Evolutionary conservation across 2,888 invertebrate genomes (phyloP), one percentile per base, ranked within the genome.

Genomic region (Ennomos erosarius): DNA sequence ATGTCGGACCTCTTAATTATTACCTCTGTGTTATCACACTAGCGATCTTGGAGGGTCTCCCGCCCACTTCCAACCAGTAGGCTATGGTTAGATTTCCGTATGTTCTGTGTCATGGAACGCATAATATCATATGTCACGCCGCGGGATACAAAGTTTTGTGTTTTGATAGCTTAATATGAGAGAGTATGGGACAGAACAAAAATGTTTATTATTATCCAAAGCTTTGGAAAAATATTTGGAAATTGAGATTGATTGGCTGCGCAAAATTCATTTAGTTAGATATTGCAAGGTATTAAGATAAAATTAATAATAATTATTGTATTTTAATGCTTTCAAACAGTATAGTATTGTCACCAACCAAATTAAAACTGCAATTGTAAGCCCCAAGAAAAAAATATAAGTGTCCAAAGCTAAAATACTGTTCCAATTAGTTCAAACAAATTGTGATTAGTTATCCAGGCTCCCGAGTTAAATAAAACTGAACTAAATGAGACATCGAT

Each of bases 1-100:
- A 73, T 71, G 80, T 83, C 79, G 80, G 79, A 75, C 72, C 65
- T 76, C 83, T 83, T 84, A 84, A 84, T 84, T 83, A 81, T 81
- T 76, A 59, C 73, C 67, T 63, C 60, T 63, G 66, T 73, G 73
- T 74, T 81, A 73, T 73, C 75, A 73, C 16, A 47, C 43, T 39
- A 43, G 55, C 51, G 68, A 84, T 84, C 84, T 73, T 68, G 69
- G 71, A 72, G 67, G 70, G 72, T 60, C 68, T 67, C 71, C 79
- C 85, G 59, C 59, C 59, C 55, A 60, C 55, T 60, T 60, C 59
- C 59, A n/a, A 51, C n/a, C 12, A 79, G 45, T 75, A 81, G 82
- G 82, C 59, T 72, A 70, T 68, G 71, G 75, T 74, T 75, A 74
- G 71, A 71, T 79, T 73, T 75, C 77, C 68, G 71, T 74, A 72